Conservation (phyloP, 1,140 invertebrate species). For the Leptinotarsa lineolata region DNA sequence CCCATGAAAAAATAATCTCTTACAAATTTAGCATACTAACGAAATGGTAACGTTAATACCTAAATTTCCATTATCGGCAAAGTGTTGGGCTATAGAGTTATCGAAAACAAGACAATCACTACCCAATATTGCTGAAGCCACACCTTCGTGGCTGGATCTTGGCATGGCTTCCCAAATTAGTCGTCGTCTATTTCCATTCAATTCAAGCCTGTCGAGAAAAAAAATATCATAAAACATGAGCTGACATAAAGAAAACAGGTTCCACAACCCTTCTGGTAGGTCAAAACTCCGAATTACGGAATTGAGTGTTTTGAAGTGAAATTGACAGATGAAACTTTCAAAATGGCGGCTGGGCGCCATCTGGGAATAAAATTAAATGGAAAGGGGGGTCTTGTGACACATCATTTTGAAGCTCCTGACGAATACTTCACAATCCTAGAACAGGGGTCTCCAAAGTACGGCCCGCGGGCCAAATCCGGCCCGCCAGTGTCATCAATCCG, state of each 20-base stretch:
- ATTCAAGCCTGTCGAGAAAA: constrained; percentile 73
- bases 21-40: constrained; percentile 65
- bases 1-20: not conserved
- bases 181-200: constrained; percentile 91
- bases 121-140: constrained; percentile 96
- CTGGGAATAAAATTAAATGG: too few species aligned
- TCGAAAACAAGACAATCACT: constrained; percentile 99
- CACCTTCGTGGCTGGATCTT: constrained; percentile 97
- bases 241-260: not conserved
- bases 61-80: constrained; percentile 98
- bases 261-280: too few species aligned
- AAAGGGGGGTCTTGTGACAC: too few species aligned
- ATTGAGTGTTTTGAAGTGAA: not conserved
- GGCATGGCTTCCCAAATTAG: constrained; percentile 99
- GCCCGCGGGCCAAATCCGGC: too few species aligned
- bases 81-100: constrained; percentile 95
- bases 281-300: not conserved
- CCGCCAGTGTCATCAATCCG: too few species aligned
- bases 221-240: not conserved
- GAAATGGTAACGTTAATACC: constrained; percentile 99
- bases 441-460: too few species aligned
- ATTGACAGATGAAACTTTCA: too few species aligned
- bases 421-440: too few species aligned
- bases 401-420: too few species aligned
- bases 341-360: too few species aligned